These are phyloP conservation scores for Apus apus DNA, from an alignment of 2,113 vertebrate species.

Conservation along the genomic window DNA sequence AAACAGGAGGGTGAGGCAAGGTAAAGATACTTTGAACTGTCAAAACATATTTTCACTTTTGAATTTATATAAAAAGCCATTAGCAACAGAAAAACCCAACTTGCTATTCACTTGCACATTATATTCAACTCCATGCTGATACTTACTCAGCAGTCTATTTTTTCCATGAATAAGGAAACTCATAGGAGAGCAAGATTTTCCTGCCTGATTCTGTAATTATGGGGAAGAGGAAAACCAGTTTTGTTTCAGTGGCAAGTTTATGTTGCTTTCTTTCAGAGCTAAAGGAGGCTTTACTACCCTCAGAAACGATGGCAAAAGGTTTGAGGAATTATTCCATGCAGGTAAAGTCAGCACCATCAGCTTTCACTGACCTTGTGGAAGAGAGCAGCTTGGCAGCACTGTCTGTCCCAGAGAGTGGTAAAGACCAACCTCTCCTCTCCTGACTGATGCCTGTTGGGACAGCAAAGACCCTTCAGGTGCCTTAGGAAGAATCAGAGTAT, in stretches of 20 bases:
- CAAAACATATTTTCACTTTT: background rate
- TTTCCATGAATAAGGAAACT: background rate
- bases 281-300: background rate
- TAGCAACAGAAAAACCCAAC: background rate
- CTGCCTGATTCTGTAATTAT: background rate
- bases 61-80: background rate
- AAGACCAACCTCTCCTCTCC: background rate
- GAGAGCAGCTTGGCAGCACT: background rate
- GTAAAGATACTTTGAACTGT: background rate
- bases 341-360: background rate
- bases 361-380: background rate
- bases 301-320: background rate
- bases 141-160: constrained; percentile 21
- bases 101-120: background rate
- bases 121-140: background rate
- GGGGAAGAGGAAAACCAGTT: background rate
- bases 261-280: background rate
- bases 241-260: background rate
- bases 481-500: background rate
- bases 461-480: background rate
- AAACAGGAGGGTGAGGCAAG: background rate
- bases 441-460: background rate
- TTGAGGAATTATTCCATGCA: background rate
- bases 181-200: background rate
- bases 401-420: accelerated